Base-by-base conservation (phyloP, 2,797 vertebrate species). In the Chaunax sp. region DNA sequence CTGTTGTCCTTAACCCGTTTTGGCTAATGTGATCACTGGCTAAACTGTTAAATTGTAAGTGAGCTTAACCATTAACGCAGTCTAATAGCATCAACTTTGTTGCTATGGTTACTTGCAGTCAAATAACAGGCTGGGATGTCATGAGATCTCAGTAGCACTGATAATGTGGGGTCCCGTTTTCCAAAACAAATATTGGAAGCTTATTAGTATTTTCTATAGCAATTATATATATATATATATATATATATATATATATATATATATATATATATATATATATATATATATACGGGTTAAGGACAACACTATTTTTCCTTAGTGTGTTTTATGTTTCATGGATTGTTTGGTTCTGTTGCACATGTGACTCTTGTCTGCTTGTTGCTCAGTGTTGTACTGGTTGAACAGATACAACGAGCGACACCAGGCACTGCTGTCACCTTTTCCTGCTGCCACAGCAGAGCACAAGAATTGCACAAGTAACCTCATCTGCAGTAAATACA, bases 11-110 rank as follows among this genome's bases (percentile, higher is more conserved):
- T 41, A 23, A 41, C 61, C 58, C 60, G 10, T 76, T 78, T 75
- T 50, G 38, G 19, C 55, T 79, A 33, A 68, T 77, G 70, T 19
- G 25, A 73, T 73, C 49, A 54, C 35, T 64, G 45, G 53, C 35
- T 44, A 23, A 67, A 75, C 61, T 53, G 43, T 70, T 78, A 74
- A 78, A 78, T 63, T 75, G 19, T 73, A 77, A 64, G 40, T 16
- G 22, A 72, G 56, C 22, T 77, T 75, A 70, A 73, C 28, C 53
- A 62, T 81, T 84, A 67, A 75, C 51, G 1, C 6, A 72, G 37
- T 49, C 62, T 60, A 71, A 78, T 4, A 73, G 47, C 71, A 79
- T 79, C 35, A 26, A 1, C 64, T 68, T 65, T 43, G 64, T 64
- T 73, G 26, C 62, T 64, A 64, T 72, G 65, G 72, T 59, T 61